phyloP scores from a whole-genome alignment of 2,113 vertebrate genomes.

The Cygnus buccinator region DNA sequence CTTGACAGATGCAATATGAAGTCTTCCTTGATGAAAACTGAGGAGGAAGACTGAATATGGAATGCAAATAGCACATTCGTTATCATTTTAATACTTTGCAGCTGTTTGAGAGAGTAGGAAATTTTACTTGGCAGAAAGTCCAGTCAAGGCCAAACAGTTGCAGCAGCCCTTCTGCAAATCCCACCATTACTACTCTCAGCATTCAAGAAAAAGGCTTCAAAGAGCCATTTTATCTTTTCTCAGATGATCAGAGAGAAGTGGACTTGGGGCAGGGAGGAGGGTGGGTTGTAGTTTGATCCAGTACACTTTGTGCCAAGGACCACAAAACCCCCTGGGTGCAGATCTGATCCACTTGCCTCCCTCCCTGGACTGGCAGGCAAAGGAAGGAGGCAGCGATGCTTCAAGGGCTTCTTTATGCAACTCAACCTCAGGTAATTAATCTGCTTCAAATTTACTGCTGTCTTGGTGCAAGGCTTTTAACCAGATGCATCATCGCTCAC shows the following conservation, averaged over 20 bases:
- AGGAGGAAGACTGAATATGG: conserved; percentile 62
- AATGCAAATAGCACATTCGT: conserved; percentile 61
- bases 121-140: conserved; percentile 18
- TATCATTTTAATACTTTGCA: conserved; percentile 74
- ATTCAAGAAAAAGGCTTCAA: not conserved
- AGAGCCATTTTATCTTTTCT: not conserved
- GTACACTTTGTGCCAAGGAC: not conserved
- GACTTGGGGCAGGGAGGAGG: not conserved
- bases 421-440: not conserved
- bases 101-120: conserved; percentile 35
- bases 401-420: not conserved
- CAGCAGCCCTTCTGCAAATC: not conserved
- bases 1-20: conserved; percentile 69
- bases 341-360: not conserved
- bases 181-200: not conserved
- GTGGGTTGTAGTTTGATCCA: not conserved
- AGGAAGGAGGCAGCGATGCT: not conserved
- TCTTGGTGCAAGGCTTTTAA: not conserved
- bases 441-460: not conserved
- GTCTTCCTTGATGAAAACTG: conserved; percentile 70
- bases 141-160: not conserved
- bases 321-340: not conserved
- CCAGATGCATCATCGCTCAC: not conserved
- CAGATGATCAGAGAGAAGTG: not conserved
- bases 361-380: not conserved